Conservation (phyloP, 64 coral and sea anemone species). For the Actinia equina region DNA sequence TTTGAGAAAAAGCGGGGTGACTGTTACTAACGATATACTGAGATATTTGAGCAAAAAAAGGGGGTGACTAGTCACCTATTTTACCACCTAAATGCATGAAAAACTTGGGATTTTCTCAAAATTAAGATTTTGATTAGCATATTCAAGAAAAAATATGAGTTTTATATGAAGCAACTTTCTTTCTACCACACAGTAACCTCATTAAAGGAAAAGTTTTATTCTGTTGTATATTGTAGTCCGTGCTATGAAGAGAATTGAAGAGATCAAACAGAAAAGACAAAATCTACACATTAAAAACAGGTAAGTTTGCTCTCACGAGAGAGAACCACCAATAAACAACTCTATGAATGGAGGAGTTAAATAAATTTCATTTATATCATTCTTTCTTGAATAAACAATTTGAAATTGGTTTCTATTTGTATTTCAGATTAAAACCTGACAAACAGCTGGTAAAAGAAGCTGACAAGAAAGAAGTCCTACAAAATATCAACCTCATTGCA, state of each 20-base stretch:
- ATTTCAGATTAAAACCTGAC: conserved; percentile 74
- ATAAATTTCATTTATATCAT: no score
- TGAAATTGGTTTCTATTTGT: not conserved
- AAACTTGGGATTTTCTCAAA: no score
- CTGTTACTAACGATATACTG: no score
- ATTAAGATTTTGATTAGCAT: no score
- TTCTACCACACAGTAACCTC: not conserved
- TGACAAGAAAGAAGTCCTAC: conserved; percentile 74
- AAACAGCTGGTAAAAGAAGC: conserved; percentile 73
- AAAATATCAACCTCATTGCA: conserved; percentile 77
- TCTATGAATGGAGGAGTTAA: no score
- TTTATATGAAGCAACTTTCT: not conserved
- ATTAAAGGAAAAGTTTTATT: not conserved
- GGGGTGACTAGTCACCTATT: no score
- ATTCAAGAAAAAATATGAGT: no score
- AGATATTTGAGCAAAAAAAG: no score
- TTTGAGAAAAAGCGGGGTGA: no score
- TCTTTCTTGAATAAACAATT: no score
- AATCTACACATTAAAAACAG: conserved; percentile 86
- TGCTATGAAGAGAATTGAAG: conserved; percentile 91
- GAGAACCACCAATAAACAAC: no score
- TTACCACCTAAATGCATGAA: no score
- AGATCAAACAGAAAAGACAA: conserved; percentile 88
- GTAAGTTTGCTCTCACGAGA: not conserved
- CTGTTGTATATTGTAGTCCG: conserved; percentile 34